Base-by-base conservation (phyloP, 2,888 invertebrate species). In the Acrobasis suavella region DNA sequence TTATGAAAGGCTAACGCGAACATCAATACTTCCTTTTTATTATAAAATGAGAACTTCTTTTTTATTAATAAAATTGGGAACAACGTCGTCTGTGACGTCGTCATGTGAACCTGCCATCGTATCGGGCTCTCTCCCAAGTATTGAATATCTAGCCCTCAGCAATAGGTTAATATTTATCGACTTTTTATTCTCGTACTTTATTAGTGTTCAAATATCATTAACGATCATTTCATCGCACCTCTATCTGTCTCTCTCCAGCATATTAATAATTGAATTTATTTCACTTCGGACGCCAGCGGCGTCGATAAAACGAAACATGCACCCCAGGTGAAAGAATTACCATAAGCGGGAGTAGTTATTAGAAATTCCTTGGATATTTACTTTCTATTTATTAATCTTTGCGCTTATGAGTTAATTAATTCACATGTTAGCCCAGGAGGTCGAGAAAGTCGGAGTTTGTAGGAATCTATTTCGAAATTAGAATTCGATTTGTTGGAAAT, bases 121-220 rank as follows among this genome's bases (percentile, higher is more conserved):
- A n/a, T n/a, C n/a, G n/a, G n/a, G n/a, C n/a, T 65, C 73, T 62
- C 64, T 55, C 63, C 71, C 75, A 72, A 74, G 81, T 85, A 85
- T 86, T 82, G 78, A 80, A 85, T 87, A 77, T 86, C 69, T 65
- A 62, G 60, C 63, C 56, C 66, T 81, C 74, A 74, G 77, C 81
- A 76, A 82, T 85, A 85, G 81, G 86, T 89, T 88, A 86, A 87
- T 87, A 87, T 87, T 89, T 89, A 89, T 87, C 72, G 86, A 81
- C 81, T 77, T 85, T 87, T 87, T 85, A 88, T 84, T 87, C 82
- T 84, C 83, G 78, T 85, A 87, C 76, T 87, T 87, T 88, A 88
- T 86, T 87, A 85, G 84, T 83, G 84, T 87, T 87, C 87, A 85
- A 83, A 86, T 88, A 86, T 87, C 88, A 87, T 89, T 89, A 90